Percentiles rank a stretch among this genome's conserved stretches.
phyloP scores from a whole-genome alignment of 1,140 invertebrate genomes.

The Pseudoatta argentina region DNA sequence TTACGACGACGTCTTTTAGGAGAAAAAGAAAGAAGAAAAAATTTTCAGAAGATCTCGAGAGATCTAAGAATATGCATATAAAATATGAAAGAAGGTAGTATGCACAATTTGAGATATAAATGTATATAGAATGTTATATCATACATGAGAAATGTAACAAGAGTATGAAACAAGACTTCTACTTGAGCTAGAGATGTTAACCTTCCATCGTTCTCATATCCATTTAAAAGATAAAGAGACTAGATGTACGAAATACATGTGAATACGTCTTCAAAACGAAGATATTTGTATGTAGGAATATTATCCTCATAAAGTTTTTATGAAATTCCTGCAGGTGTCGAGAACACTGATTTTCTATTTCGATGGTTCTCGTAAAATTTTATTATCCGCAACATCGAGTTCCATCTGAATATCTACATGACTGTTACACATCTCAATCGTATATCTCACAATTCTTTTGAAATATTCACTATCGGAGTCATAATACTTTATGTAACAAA shows the following conservation, averaged over 20 bases:
- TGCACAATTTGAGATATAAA: not conserved
- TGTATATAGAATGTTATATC: not conserved
- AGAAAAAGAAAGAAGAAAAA: not conserved
- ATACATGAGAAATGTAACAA: not conserved
- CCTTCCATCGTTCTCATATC: not conserved
- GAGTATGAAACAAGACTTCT: conserved; percentile 12
- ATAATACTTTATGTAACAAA: conserved; percentile 12
- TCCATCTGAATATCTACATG: not conserved
- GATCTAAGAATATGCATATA: not conserved
- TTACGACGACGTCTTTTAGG: not conserved
- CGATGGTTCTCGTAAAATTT: conserved; percentile 37
- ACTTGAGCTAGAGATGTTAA: not conserved
- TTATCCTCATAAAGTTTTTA: conserved; percentile 27
- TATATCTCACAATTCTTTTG: conserved; percentile 2
- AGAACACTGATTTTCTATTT: not conserved
- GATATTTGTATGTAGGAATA: not conserved
- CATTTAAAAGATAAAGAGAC: conserved; percentile 2
- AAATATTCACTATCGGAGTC: not conserved
- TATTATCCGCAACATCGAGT: conserved; percentile 25
- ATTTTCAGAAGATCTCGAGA: conserved; percentile 8
- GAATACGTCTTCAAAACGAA: not conserved
- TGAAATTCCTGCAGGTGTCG: conserved; percentile 5
- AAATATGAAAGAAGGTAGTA: conserved; percentile 12
- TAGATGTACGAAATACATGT: not conserved
- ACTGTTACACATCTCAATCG: conserved; percentile 23